phyloP scores from a whole-genome alignment of 1,140 invertebrate genomes.

The Penaeus japonicus region DNA sequence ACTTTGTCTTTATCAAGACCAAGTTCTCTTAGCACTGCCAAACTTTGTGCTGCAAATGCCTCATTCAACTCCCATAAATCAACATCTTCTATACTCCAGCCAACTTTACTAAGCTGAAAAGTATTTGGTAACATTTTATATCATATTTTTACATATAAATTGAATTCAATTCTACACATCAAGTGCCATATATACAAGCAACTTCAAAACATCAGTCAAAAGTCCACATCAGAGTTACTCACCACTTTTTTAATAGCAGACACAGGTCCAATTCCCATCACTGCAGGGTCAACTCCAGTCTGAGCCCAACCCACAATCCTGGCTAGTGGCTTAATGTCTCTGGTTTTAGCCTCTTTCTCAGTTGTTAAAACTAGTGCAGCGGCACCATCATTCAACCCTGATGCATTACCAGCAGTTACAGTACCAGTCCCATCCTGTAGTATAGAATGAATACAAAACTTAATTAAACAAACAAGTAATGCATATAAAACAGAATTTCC shows the following conservation, averaged over 20 bases:
- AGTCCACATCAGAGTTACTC: conserved; percentile 62
- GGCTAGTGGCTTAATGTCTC: conserved; percentile 70
- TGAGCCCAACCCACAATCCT: conserved; percentile 74
- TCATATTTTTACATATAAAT: neutral
- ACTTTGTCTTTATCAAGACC: conserved; percentile 77
- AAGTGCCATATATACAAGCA: conserved; percentile 14
- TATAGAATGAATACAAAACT: neutral
- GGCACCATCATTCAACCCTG: conserved; percentile 87
- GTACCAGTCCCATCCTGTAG: conserved; percentile 68
- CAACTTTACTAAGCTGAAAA: conserved; percentile 76
- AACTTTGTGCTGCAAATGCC: conserved; percentile 80
- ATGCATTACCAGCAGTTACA: conserved; percentile 81
- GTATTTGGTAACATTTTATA: neutral
- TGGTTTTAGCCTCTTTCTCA: conserved; percentile 66
- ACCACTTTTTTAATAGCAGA: conserved; percentile 74
- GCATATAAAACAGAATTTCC: no score
- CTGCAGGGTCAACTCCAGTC: conserved; percentile 74
- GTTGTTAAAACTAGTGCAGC: conserved; percentile 80
- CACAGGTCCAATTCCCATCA: conserved; percentile 84
- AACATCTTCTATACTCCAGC: conserved; percentile 82
- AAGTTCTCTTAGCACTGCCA: conserved; percentile 74
- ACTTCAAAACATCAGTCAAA: conserved; percentile 22
- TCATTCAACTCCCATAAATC: conserved; percentile 91
- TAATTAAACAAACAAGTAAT: no score
- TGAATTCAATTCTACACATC: neutral